Evolutionary conservation across 2,113 vertebrate species (phyloP).

Genomic region (Sminthopsis crassicaudata): DNA sequence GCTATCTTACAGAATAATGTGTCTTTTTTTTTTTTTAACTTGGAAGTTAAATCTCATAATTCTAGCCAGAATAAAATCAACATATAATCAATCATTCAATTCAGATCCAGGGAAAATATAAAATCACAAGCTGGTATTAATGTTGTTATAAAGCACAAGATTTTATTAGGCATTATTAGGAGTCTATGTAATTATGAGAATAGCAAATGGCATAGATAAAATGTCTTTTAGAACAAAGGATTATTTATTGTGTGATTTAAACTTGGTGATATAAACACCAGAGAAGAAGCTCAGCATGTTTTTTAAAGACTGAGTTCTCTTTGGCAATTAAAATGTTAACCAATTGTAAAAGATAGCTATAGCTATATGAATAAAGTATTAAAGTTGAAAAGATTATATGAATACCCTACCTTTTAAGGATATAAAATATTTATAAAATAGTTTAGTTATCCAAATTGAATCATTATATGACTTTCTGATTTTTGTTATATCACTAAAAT

Average conservation of each 20-base stretch:
- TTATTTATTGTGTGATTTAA: slow-evolving; percentile 59
- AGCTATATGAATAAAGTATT: neutral
- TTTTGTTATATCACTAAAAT: neutral
- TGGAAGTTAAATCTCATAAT: slow-evolving; percentile 34
- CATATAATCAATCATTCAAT: slow-evolving; percentile 62
- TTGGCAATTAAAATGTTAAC: slow-evolving; percentile 11
- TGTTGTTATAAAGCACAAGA: slow-evolving; percentile 28
- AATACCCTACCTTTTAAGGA: neutral
- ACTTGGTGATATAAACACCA: slow-evolving; percentile 31
- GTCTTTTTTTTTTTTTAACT: slow-evolving; percentile 11
- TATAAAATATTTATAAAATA: neutral
- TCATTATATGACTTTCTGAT: neutral
- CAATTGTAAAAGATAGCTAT: slow-evolving; percentile 14
- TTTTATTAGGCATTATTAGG: slow-evolving; percentile 42
- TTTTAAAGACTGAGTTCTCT: slow-evolving; percentile 53
- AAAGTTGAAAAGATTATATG: slow-evolving; percentile 34
- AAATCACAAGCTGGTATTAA: slow-evolving; percentile 26
- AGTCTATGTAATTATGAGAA: slow-evolving; percentile 52
- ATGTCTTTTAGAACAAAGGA: neutral
- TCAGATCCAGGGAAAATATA: slow-evolving; percentile 48
- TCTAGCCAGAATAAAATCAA: slow-evolving; percentile 52
- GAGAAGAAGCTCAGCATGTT: slow-evolving; percentile 35
- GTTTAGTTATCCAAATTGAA: neutral
- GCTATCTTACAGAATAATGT: slow-evolving; percentile 1
- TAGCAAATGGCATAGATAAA: slow-evolving; percentile 52